phyloP scores from a whole-genome alignment of 2,113 vertebrate species.

The Microtus pennsylvanicus region DNA sequence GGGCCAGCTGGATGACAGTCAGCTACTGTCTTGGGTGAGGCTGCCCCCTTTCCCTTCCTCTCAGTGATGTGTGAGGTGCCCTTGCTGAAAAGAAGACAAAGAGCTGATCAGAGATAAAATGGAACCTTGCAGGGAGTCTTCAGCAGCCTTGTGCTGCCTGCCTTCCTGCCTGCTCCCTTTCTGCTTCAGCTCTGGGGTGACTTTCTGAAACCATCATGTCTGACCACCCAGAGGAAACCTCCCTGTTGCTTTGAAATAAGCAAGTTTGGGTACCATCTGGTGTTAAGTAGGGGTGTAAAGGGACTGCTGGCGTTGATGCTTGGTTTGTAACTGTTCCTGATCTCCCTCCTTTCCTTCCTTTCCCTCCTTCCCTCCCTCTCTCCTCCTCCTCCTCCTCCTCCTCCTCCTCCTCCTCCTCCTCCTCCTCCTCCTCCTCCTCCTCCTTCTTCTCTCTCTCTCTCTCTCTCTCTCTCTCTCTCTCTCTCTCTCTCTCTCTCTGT shows the following conservation, averaged over 20 bases:
- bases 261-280: conserved; percentile 14
- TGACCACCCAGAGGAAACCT: conserved; percentile 42
- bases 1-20: conserved; percentile 22
- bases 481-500: too few relatives aligned
- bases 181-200: conserved; percentile 7
- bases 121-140: neutral
- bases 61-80: conserved; percentile 39
- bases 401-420: neutral
- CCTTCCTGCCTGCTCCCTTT: neutral
- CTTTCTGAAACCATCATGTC: conserved; percentile 20
- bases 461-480: neutral
- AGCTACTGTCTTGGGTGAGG: conserved; percentile 23
- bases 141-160: neutral
- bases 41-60: neutral
- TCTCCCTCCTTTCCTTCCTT: neutral
- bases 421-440: too few relatives aligned
- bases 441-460: too few relatives aligned
- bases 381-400: neutral
- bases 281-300: neutral
- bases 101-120: conserved; percentile 10
- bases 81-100: conserved; percentile 43
- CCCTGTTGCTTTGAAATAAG: conserved; percentile 57
- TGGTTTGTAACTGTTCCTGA: conserved; percentile 11
- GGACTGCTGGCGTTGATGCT: neutral
- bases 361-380: neutral